phyloP scores from a whole-genome alignment of 2,888 invertebrate genomes.

The Nomada flava region DNA sequence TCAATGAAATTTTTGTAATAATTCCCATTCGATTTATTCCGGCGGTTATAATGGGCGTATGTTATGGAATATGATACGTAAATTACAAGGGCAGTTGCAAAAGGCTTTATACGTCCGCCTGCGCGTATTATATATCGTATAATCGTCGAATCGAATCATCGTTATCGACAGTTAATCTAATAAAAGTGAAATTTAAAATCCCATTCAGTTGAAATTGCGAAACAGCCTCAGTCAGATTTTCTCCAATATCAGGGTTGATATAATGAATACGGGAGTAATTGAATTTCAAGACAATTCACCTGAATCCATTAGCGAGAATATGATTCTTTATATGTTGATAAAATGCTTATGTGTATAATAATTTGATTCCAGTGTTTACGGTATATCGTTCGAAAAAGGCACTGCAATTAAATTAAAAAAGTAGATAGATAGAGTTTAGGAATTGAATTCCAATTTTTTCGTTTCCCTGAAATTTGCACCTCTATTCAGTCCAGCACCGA shows the following conservation, averaged over 20 bases:
- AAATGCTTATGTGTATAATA: background rate
- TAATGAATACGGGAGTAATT: constrained; percentile 49
- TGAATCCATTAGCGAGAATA: constrained; percentile 19
- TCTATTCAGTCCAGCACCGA: background rate
- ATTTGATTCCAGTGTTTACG: background rate
- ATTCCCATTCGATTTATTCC: background rate
- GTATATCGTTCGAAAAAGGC: background rate
- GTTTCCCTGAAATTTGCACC: constrained; percentile 4
- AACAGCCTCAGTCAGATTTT: constrained; percentile 13
- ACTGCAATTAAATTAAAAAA: background rate
- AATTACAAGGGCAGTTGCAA: constrained; percentile 5
- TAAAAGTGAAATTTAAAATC: constrained; percentile 27
- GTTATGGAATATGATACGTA: background rate
- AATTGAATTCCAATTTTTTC: background rate
- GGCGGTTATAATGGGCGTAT: background rate
- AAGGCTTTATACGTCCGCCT: background rate
- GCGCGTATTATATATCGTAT: background rate
- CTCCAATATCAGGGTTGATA: constrained; percentile 25
- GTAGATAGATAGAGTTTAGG: background rate
- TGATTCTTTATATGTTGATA: background rate
- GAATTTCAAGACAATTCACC: constrained; percentile 52
- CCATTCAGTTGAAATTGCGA: constrained; percentile 13
- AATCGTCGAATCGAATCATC: constrained; percentile 5
- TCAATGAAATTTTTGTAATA: background rate
- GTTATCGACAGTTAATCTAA: constrained; percentile 14